These are phyloP conservation scores for Plutomurus gul DNA, from an alignment of 1,140 invertebrate species.

Conservation along the genomic window DNA sequence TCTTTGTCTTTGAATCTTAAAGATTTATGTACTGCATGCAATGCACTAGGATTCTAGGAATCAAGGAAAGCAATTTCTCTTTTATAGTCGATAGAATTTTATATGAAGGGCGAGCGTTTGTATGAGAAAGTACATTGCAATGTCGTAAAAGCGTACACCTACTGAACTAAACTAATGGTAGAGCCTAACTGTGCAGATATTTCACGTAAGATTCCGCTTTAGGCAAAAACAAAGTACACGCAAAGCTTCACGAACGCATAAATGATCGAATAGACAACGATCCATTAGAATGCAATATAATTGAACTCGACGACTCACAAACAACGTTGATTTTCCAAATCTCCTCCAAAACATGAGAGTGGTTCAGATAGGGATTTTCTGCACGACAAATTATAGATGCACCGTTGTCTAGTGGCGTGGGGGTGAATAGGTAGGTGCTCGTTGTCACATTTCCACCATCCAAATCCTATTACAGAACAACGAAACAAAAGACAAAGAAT, in stretches of 20 bases:
- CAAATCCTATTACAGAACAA: slow-evolving; percentile 74
- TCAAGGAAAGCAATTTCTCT: too few relatives aligned
- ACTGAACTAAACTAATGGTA: too few relatives aligned
- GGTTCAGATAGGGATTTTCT: slow-evolving; percentile 84
- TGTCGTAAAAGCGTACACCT: too few relatives aligned
- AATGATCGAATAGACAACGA: not conserved
- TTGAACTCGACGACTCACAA: slow-evolving; percentile 69
- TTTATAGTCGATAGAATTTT: too few relatives aligned
- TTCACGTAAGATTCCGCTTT: too few relatives aligned
- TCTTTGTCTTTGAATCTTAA: too few relatives aligned
- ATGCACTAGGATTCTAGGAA: too few relatives aligned
- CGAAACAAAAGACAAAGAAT: slow-evolving; percentile 39
- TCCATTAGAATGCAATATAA: not conserved
- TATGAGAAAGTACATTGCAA: too few relatives aligned
- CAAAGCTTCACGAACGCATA: not conserved
- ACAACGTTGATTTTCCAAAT: slow-evolving; percentile 84
- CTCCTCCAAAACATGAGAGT: slow-evolving; percentile 73
- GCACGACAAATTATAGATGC: slow-evolving; percentile 81
- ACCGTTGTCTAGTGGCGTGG: slow-evolving; percentile 75
- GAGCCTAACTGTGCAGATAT: too few relatives aligned
- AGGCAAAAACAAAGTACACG: not conserved
- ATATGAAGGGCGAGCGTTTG: too few relatives aligned
- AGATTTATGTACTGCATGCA: too few relatives aligned
- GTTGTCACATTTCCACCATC: slow-evolving; percentile 79
- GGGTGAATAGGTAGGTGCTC: slow-evolving; percentile 77